Evolutionary conservation across 2,113 vertebrate genomes (phyloP), one percentile per base, ranked within the genome.

Genomic region (Egretta garzetta): DNA sequence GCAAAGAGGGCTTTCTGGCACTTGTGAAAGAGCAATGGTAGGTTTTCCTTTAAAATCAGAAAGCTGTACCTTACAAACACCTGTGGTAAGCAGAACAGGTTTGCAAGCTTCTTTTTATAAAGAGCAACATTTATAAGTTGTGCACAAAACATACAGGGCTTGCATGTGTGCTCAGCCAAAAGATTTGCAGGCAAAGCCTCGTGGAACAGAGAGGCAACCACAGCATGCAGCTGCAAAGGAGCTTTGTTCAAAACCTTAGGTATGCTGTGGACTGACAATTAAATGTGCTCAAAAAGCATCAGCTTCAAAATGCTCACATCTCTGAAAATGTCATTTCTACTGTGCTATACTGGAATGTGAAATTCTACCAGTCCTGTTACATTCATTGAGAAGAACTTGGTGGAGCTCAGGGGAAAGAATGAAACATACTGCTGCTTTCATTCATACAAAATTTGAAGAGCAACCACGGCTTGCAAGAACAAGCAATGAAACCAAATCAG

Each of bases 381-480:
- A 95, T 92, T 98, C 88, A 93, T 93, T 97, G 97, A 97, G 95
- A 97, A 90, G 95, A 94, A 86, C 88, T 94, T 95, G 95, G 94
- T 97, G 84, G 96, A 98, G 80, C 94, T 97, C 95, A 96, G 66
- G 83, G 91, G 94, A 94, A 95, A 81, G 79, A 97, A 95, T 71
- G 95, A 97, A 95, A 59, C 56, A n/a, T 63, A 73, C 58, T 91
- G 74, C 73, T 91, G 47, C 39, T 73, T 96, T 95, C 91, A 95
- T 96, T 94, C 90, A 94, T 55, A 87, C 35, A 96, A 90, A 86
- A 82, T 74, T 90, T 86, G 93, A 85, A 67, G 88, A 86, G 87
- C 35, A 92, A 88, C 68, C 43, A 32, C 0, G 22, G 19, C 81
- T 71, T 88, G 63, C 56, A 81, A 97, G 79, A 86, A 88, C 28